Conservation (phyloP, 1,140 invertebrate genomes). For the Drosophila bocqueti region DNA sequence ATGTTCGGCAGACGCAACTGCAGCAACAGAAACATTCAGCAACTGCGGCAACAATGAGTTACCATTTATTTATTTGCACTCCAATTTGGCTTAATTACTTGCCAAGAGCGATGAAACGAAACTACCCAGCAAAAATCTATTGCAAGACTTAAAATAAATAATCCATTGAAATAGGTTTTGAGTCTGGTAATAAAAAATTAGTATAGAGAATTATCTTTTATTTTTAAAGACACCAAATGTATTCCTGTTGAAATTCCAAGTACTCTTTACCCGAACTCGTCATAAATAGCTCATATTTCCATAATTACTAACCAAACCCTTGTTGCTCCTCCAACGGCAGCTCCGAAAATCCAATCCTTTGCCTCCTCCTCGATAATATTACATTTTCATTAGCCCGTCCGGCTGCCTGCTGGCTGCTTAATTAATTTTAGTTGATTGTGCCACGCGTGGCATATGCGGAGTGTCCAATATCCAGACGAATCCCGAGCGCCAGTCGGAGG, state of each 20-base stretch:
- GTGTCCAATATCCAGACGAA: constrained; percentile 73
- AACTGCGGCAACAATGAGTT: constrained; percentile 37
- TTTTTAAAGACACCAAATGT: background rate
- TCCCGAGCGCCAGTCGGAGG: constrained; percentile 31
- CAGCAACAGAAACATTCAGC: constrained; percentile 30
- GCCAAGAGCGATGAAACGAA: background rate
- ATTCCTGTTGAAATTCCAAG: background rate
- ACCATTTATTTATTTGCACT: constrained; percentile 54
- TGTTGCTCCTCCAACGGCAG: constrained; percentile 11
- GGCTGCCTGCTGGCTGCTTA: constrained; percentile 54
- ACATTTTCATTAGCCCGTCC: constrained; percentile 70
- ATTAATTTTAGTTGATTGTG: constrained; percentile 72
- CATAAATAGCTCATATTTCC: background rate
- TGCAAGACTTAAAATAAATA: too few relatives aligned
- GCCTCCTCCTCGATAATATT: constrained; percentile 44
- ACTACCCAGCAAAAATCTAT: background rate
- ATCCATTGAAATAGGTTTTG: background rate
- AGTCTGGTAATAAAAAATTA: background rate
- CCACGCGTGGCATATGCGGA: constrained; percentile 68
- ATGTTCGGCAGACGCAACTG: constrained; percentile 51
- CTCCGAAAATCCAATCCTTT: constrained; percentile 16
- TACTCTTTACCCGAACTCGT: background rate
- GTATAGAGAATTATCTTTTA: too few relatives aligned
- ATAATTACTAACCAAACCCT: constrained; percentile 8
- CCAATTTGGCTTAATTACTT: constrained; percentile 68